Base-by-base conservation (phyloP, 2,113 vertebrate species). In the Corydoras maculifer region DNA sequence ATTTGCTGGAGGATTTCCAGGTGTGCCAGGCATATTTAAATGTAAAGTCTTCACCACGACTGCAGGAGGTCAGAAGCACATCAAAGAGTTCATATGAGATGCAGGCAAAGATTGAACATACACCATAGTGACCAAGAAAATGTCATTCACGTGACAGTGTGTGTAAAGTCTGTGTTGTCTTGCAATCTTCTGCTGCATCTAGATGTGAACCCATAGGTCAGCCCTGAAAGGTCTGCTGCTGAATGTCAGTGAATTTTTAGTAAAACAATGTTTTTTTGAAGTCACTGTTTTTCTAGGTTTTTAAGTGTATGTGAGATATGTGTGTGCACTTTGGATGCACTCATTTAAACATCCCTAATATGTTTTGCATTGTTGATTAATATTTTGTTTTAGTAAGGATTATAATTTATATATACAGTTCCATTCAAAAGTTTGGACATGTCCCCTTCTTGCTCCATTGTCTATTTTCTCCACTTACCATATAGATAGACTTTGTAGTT, bases 1-100 rank as follows among this genome's bases (percentile, higher is more conserved):
- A 80, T 82, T 81, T 81, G 58, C 75, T 68, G 69, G 72, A 51
- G 70, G 72, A 72, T 78, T 78, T 78, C 70, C 74, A 65, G 65
- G 60, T 65, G 76, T 64, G 69, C 65, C 58, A 65, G 70, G 54
- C 43, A 69, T 77, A 79, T 77, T 75, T 77, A 75, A 79, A 82
- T 78, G 71, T 70, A 78, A 78, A 72, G 62, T 77, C 77, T 31
- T 49, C 25, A 68, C 71, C 71, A 65, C 66, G 78, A 68, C 63
- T 65, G 51, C 32, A 61, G 53, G 25, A 69, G 65, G 75, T 54
- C 65, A 57, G 25, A 50, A 29, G 35, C 73, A 76, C 70, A 76
- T 75, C 69, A 76, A 80, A 72, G 74, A 70, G 70, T 51, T 68
- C 30, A 58, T 57, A 65, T 9, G 15, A 69, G 69, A 72, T 57